A percentile compares a stretch with the other conserved stretches of the same genome.
These are phyloP conservation scores for Chloromyia formosa DNA, from an alignment of 2,888 invertebrate species.

Conservation along the genomic window DNA sequence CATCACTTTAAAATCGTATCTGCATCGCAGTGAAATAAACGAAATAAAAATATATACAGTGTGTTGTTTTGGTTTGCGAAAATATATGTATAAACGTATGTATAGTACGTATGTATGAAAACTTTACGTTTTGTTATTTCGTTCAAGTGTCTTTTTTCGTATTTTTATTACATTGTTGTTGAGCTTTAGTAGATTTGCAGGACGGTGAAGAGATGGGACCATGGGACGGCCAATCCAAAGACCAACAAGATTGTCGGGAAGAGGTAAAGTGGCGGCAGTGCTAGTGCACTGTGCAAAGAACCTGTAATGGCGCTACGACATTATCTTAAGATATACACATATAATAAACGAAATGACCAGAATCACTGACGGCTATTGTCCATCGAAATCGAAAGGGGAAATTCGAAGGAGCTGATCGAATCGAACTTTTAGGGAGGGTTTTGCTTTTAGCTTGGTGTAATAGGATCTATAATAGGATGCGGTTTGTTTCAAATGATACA, in stretches of 20 bases:
- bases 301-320: slow-evolving; percentile 10
- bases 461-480: too few species aligned
- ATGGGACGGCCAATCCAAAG: not conserved
- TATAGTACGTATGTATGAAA: not conserved
- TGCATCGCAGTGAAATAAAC: not conserved
- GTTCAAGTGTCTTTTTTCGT: slow-evolving; percentile 1
- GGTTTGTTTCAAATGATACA: too few species aligned
- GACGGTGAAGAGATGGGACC: slow-evolving; percentile 9
- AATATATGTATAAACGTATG: not conserved
- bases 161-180: slow-evolving; percentile 29
- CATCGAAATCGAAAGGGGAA: too few species aligned
- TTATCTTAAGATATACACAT: slow-evolving; percentile 25
- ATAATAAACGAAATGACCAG: slow-evolving; percentile 33
- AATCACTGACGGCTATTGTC: too few species aligned
- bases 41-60: slow-evolving; percentile 5
- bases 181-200: slow-evolving; percentile 21
- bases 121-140: slow-evolving; percentile 26
- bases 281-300: not conserved
- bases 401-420: too few species aligned
- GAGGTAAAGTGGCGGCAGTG: not conserved
- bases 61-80: not conserved
- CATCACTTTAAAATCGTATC: not conserved
- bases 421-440: too few species aligned
- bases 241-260: not conserved
- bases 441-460: too few species aligned